Conservation (phyloP, 1,140 invertebrate genomes). For the Drosophila triauraria region DNA sequence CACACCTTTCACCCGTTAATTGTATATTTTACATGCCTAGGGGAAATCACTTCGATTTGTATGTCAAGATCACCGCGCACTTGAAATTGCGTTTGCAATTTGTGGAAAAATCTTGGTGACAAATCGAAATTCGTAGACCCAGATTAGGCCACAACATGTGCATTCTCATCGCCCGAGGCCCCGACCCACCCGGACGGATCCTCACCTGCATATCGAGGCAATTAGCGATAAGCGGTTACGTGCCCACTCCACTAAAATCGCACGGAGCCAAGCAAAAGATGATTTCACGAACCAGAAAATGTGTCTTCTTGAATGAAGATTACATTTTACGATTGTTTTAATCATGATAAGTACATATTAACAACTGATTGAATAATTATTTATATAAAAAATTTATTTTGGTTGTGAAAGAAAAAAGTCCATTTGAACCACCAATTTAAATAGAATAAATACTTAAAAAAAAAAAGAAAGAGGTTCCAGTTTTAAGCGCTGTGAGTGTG, state of each 20-base stretch:
- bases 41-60: neutral
- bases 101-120: neutral
- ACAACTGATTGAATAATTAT: neutral
- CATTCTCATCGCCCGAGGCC: conserved; percentile 20
- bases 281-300: neutral
- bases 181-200: conserved; percentile 10
- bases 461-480: no score
- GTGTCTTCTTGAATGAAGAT: neutral
- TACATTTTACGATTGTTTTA: conserved; percentile 16
- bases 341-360: neutral
- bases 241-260: conserved; percentile 18
- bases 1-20: neutral
- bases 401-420: no score
- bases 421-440: no score
- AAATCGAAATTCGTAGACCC: neutral
- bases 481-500: no score
- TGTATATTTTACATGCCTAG: neutral
- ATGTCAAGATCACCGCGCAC: neutral
- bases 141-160: conserved; percentile 28
- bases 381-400: neutral
- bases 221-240: conserved; percentile 54
- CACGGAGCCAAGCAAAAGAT: neutral
- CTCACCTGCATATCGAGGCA: conserved; percentile 42
- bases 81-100: conserved; percentile 20
- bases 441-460: no score